phyloP scores from a whole-genome alignment of 1,140 invertebrate species.

The Drosophila erecta region DNA sequence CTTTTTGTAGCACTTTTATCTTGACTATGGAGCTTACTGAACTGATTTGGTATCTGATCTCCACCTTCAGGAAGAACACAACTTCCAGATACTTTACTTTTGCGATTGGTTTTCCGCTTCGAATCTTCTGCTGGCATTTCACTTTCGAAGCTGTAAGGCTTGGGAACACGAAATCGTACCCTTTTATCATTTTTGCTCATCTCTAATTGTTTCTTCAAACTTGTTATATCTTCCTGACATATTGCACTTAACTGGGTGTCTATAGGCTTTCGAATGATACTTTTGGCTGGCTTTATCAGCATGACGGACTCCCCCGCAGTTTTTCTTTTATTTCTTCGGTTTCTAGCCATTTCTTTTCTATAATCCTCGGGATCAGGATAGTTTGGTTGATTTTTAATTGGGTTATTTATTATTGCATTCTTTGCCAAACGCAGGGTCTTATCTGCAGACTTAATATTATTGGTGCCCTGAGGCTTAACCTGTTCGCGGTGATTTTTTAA shows the following conservation, averaged over 20 bases:
- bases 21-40: background rate
- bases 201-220: too few species aligned
- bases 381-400: background rate
- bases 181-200: background rate
- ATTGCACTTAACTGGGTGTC: background rate
- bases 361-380: slow-evolving; percentile 2
- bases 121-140: background rate
- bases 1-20: background rate
- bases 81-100: background rate
- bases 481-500: too few species aligned
- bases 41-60: background rate
- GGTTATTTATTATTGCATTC: too few species aligned
- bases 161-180: background rate
- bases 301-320: slow-evolving; percentile 1
- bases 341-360: background rate
- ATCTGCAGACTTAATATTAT: background rate
- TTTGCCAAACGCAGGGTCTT: background rate
- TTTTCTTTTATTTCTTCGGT: background rate
- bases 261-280: background rate
- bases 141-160: background rate
- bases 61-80: background rate
- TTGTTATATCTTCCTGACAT: background rate
- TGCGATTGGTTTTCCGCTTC: background rate
- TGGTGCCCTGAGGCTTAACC: background rate
- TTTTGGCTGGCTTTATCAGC: background rate